Evolutionary conservation across 2,888 invertebrate genomes (phyloP).

Genomic region (Stenotaenia linearis): DNA sequence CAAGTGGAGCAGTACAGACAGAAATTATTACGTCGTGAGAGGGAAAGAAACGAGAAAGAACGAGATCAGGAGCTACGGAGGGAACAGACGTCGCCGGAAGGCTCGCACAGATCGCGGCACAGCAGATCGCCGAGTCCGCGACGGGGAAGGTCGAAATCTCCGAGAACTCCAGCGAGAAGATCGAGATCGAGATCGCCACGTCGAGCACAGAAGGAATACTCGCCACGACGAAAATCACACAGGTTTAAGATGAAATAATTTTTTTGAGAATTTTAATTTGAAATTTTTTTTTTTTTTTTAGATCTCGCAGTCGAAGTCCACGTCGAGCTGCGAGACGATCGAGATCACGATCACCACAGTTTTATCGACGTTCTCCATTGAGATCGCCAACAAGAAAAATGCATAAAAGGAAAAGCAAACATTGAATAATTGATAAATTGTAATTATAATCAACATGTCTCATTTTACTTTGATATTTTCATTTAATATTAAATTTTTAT

Average conservation of each 20-base stretch:
- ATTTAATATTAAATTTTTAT: not conserved
- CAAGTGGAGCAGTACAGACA: constrained; percentile 84
- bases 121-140: constrained; percentile 35
- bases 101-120: constrained; percentile 31
- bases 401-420: constrained; percentile 39
- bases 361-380: constrained; percentile 34
- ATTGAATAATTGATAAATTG: constrained; percentile 33
- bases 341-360: constrained; percentile 37
- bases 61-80: constrained; percentile 26
- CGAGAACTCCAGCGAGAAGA: constrained; percentile 18
- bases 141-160: constrained; percentile 31
- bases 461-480: not conserved
- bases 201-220: constrained; percentile 31
- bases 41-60: constrained; percentile 32
- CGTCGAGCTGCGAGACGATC: constrained; percentile 36
- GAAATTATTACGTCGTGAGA: constrained; percentile 55
- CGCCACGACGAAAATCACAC: constrained; percentile 36
- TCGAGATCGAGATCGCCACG: constrained; percentile 34
- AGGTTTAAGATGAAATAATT: constrained; percentile 36
- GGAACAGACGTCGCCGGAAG: constrained; percentile 33
- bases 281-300: not conserved
- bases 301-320: constrained; percentile 39
- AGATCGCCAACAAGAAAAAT: constrained; percentile 35
- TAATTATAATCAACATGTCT: not conserved
- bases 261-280: not conserved